Evolutionary conservation across 1,140 invertebrate species (phyloP), one percentile per base, ranked within the genome.

Genomic region (Bicyclus anynana): DNA sequence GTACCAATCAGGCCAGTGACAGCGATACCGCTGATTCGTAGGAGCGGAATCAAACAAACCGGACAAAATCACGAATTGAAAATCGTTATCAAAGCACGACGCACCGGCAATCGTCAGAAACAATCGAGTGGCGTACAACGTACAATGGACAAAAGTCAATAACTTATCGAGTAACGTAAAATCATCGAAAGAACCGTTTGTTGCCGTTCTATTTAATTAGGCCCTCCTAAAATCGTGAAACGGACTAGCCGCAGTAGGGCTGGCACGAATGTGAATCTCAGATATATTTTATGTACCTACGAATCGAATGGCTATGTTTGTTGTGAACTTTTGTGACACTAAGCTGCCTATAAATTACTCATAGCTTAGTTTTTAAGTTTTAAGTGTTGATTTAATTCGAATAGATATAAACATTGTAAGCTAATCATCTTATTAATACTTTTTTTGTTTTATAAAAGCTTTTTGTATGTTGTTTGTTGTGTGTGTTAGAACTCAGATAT

Each of bases 181-280:
- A 44, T 29, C 49, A 38, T 35, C 38, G 18, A 53, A 59, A 53
- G 69, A 74, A 72, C 69, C 71, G 66, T 74, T 72, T 64, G 58
- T 50, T 47, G 60, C 53, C 65, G 74, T 72, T 78, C 72, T 74
- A 80, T 77, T 83, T 80, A 85, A 81, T 83, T 83, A 81, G 68
- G 53, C 49, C 47, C 61, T 57, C 61, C 52, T 61, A 69, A 77
- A 79, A 72, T 79, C 80, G 77, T 81, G 77, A 68, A 74, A 62
- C 56, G 60, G 42, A 23, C 66, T 57, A 64, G 71, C 72, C 70
- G 65, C 67, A 70, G 12, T 33, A 33, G 29, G 29, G 29, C n/a
- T 33, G 29, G 2, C 29, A 33, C 29, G 12, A 23, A 4, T 12
- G 10, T 3, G n/a, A n/a, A n/a, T n/a, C n/a, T 12, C 10, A 12